Percentiles rank a stretch among this genome's conserved stretches.
Conservation (phyloP, 2,113 vertebrate species). For the Cebus imitator region DNA sequence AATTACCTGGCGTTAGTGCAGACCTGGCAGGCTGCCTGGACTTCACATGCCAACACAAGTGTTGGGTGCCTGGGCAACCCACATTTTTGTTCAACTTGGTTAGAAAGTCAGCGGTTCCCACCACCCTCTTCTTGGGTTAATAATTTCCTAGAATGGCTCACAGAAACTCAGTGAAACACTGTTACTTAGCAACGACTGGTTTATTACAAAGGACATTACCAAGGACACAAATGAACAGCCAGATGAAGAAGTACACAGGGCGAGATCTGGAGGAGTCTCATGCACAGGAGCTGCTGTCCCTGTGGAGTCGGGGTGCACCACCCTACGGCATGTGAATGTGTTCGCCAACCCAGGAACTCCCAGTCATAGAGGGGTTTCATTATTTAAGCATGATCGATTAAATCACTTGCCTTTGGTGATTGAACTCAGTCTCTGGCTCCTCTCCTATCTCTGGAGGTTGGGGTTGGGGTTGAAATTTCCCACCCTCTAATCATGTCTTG, state of each 20-base stretch:
- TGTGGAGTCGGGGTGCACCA: background rate
- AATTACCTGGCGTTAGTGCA: background rate
- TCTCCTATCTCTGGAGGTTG: background rate
- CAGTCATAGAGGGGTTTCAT: too few species aligned
- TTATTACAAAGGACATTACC: background rate
- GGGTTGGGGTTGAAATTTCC: background rate
- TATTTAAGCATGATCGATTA: too few species aligned
- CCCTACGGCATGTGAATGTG: too few species aligned
- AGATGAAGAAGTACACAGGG: background rate
- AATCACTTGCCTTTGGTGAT: background rate
- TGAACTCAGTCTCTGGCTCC: background rate
- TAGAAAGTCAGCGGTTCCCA: background rate
- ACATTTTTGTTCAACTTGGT: background rate
- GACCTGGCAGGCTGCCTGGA: background rate
- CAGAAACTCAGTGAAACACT: background rate
- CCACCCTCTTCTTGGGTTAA: background rate
- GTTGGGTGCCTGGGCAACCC: background rate
- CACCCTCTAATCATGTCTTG: background rate
- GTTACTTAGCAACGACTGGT: background rate
- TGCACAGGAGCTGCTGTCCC: background rate
- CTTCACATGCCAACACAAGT: background rate
- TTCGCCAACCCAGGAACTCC: too few species aligned
- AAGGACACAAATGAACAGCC: background rate
- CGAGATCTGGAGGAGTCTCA: too few species aligned
- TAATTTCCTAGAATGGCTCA: background rate